Base-by-base conservation (phyloP, 1,140 invertebrate species). In the Sipha flava region DNA sequence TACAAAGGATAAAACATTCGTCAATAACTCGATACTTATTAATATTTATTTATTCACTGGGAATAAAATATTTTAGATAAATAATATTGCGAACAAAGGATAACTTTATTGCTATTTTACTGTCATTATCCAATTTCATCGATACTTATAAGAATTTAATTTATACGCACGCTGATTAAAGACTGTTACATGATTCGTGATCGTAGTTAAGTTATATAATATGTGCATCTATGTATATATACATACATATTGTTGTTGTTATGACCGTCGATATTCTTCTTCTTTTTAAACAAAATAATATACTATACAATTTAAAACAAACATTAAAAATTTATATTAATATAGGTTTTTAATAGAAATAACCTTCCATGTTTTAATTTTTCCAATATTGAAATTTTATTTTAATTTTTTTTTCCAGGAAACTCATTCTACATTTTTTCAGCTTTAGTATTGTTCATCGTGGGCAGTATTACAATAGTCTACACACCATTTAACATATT, bases 401-500 rank as follows among this genome's bases (percentile, higher is more conserved):
- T 52, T 23, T 52, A 7, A 7, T 52, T 75, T 75, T 77, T 59
- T n/a, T 26, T 59, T 43, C 29, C 73, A 77, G 73, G 73, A 40
- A 77, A 77, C 34, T 77, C 49, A 5, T 59, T 77, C 52, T 77
- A 57, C 52, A 77, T 77, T n/a, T 57, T 77, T 18, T 40, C 73
- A 57, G 73, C 73, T 23, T 77, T 77, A 45, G 49, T 77, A 40
- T 57, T 77, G 21, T 77, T 77, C 73, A 34, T 77, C 21, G 49
- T 70, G 31, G 79, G 79, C 10, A 68, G 64, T 29, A 26, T 85
- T 1, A 86, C 87, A 0, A 84, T 88, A 64, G 85, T 89, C 21
- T 88, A 86, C 83, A 87, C 88, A 6, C 88, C 89, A 0, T 83
- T 86, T 34, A 86, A 89, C 70, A 81, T 89, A 23, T 83, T 89